Conservation (phyloP, 2,888 invertebrate species). For the Chelonus formosanus region DNA sequence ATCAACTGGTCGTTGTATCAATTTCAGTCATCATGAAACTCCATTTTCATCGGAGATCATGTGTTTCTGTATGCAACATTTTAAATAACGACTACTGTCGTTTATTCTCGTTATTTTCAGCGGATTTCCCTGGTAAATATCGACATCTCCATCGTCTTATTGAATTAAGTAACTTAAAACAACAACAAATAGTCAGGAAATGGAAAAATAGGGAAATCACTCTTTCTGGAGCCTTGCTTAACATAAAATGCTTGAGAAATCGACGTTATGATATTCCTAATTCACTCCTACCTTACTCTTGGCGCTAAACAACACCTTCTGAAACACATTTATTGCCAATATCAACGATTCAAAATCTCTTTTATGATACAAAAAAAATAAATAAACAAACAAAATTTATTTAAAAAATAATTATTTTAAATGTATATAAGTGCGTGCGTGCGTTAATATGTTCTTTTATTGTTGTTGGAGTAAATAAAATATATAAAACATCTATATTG, state of each 20-base stretch:
- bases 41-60: constrained; percentile 23
- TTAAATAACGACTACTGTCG: neutral
- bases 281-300: constrained; percentile 3
- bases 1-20: too few relatives aligned
- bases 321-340: neutral
- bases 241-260: constrained; percentile 39
- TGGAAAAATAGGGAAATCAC: constrained; percentile 57
- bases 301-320: neutral
- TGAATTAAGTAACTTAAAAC: constrained; percentile 60
- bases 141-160: constrained; percentile 54
- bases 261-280: constrained; percentile 22
- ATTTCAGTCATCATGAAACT: constrained; percentile 6
- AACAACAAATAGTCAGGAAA: constrained; percentile 59
- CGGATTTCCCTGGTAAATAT: constrained; percentile 57
- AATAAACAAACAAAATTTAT: constrained; percentile 1
- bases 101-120: constrained; percentile 52
- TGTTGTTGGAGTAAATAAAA: constrained; percentile 1
- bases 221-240: constrained; percentile 40
- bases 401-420: neutral
- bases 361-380: neutral
- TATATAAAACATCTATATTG: neutral
- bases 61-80: too few relatives aligned
- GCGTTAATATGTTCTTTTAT: constrained; percentile 14
- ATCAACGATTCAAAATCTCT: neutral
- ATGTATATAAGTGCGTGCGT: constrained; percentile 27